Evolutionary conservation across 2,888 invertebrate genomes (phyloP), one percentile per base, ranked within the genome.

Genomic region (Chrysina gloriosa): DNA sequence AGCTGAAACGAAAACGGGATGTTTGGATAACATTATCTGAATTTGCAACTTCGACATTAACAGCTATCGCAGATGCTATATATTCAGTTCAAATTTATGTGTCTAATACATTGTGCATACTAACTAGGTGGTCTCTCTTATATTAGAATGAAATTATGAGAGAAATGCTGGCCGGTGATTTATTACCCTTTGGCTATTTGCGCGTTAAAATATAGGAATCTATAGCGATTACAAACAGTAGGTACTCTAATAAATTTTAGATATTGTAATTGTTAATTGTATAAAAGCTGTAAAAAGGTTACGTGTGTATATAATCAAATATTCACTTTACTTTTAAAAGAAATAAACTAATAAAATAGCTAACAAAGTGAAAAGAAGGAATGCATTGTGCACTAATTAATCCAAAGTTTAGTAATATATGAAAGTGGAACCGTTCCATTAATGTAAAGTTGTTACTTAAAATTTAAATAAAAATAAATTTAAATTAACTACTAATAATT

Each of bases 31-130:
- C 56, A 56, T 56, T 56, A 56, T 56, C 56, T 56, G 56, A 56
- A 56, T 56, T 56, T 36, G 36, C 56, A 56, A 56, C 56, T 56
- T 34, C 47, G 34, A 48, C 48, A 63, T 50, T 63, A 50, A 48
- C 63, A 47, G 63, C 47, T 48, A 63, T 48, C 48, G 63, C 47
- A 47, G 47, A 63, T 47, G 63, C 48, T 63, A 63, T 63, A 48
- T 63, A 63, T 63, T 63, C 36, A 16, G 45, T 11, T 21, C 4
- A 31, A 63, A 63, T 63, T 63, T 63, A 63, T 63, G 63, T 36
- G 34, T 11, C 31, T 50, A 63, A 63, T 63, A 63, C 63, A 63
- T 63, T 50, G 48, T 48, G 63, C 63, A 63, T 63, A 63, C 63
- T 63, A 56, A 56, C 56, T 56, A 56, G 56, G 21, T 56, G 23